phyloP scores from a whole-genome alignment of 2,888 invertebrate species.

The Drosophila anceps region DNA sequence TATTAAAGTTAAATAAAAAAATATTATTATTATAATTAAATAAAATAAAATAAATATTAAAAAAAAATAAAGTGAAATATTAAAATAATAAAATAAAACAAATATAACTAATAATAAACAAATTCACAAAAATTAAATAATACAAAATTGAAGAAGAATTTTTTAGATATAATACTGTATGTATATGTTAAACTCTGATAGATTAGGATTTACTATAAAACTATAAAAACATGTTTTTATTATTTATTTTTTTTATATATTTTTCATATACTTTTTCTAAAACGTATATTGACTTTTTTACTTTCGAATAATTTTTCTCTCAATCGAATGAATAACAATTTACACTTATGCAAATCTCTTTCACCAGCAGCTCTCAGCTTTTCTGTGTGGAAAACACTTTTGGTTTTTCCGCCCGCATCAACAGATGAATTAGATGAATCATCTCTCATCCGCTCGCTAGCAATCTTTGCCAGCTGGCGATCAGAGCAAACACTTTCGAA shows the following conservation, averaged over 20 bases:
- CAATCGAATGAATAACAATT: neutral
- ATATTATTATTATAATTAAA: too few species aligned
- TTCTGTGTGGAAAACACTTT: neutral
- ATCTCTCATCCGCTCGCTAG: neutral
- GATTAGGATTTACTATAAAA: neutral
- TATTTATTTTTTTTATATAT: neutral
- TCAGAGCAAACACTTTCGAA: conserved; percentile 1
- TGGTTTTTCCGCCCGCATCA: conserved; percentile 3
- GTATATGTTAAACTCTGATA: too few species aligned
- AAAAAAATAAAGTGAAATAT: too few species aligned
- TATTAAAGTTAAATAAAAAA: too few species aligned
- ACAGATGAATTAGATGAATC: conserved; percentile 2
- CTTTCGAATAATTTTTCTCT: neutral
- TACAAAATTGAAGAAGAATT: too few species aligned
- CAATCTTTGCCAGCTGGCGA: conserved; percentile 2
- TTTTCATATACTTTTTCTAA: too few species aligned
- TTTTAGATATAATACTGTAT: too few species aligned
- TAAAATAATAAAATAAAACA: too few species aligned
- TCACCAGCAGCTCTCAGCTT: conserved; percentile 4
- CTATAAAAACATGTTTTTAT: neutral
- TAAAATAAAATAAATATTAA: too few species aligned
- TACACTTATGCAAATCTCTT: conserved; percentile 1
- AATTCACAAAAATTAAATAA: too few species aligned
- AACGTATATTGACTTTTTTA: too few species aligned
- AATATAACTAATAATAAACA: too few species aligned